Evolutionary conservation across 2,797 vertebrate species (phyloP).

Genomic region (Rhinichthys osculus): DNA sequence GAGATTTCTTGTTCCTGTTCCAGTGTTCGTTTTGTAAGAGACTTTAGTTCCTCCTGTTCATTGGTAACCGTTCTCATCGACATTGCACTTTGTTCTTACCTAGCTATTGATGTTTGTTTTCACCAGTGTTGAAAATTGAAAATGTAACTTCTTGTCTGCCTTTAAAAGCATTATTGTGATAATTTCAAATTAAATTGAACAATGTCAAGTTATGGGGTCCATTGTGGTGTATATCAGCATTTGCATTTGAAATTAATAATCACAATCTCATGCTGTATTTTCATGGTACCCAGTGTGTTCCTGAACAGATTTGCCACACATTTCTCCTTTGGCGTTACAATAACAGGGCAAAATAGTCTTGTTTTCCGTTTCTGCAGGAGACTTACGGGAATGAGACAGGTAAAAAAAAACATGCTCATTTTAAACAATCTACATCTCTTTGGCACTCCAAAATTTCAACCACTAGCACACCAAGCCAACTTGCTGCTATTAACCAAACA

Average conservation of each 20-base stretch:
- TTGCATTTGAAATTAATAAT: slow-evolving; percentile 35
- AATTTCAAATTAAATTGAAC: no score
- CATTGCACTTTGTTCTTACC: no score
- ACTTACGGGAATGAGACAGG: slow-evolving; percentile 3
- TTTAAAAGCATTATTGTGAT: no score
- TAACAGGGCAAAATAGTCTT: background rate
- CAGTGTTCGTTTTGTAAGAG: no score
- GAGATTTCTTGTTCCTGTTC: no score
- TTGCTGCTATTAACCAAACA: background rate
- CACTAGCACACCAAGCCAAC: background rate
- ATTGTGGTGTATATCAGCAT: slow-evolving; percentile 45
- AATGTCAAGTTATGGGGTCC: slow-evolving; percentile 37
- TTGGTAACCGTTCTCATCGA: no score
- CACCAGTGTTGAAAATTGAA: no score
- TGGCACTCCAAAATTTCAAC: slow-evolving; percentile 19
- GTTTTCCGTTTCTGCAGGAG: slow-evolving; percentile 16
- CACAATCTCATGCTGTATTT: slow-evolving; percentile 45
- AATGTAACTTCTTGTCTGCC: no score
- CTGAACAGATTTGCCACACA: slow-evolving; percentile 32
- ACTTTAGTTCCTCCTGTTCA: no score
- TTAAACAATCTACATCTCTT: slow-evolving; percentile 25
- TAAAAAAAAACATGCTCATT: background rate
- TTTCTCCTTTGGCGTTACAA: slow-evolving; percentile 35
- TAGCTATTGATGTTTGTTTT: no score
- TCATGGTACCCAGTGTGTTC: slow-evolving; percentile 40